A percentile compares a stretch with the other conserved stretches of the same genome.
Evolutionary conservation across 2,888 invertebrate genomes (phyloP).

Genomic region (Uropetala carovei): DNA sequence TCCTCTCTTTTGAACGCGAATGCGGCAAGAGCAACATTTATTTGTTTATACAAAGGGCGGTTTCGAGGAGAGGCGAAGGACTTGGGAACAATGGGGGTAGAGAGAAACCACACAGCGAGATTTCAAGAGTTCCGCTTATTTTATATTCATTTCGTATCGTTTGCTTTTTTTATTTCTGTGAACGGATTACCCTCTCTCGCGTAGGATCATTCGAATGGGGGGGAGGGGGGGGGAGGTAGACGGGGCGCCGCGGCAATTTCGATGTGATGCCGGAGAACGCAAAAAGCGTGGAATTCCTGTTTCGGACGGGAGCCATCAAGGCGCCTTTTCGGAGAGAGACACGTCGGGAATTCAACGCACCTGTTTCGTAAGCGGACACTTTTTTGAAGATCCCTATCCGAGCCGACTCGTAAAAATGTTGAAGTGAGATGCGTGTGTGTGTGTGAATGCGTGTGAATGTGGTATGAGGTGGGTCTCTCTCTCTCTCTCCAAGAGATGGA

Average conservation of each 20-base stretch:
- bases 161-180: not conserved
- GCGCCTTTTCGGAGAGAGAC: slow-evolving; percentile 59
- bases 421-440: slow-evolving; percentile 43
- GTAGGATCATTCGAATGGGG: not conserved
- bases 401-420: slow-evolving; percentile 60
- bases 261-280: not conserved
- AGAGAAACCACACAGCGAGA: not conserved
- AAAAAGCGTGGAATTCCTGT: slow-evolving; percentile 55
- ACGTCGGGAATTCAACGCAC: slow-evolving; percentile 51
- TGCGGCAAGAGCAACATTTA: not conserved
- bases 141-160: not conserved
- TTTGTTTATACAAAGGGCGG: not conserved
- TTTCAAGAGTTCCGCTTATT: not conserved
- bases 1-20: not conserved
- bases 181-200: not conserved
- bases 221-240: not conserved
- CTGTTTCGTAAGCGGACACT: slow-evolving; percentile 62
- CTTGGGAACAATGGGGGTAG: not conserved
- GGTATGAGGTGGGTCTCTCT: not conserved
- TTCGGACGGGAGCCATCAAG: slow-evolving; percentile 40
- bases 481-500: not conserved
- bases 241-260: not conserved
- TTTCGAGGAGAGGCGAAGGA: not conserved
- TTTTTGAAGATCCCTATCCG: slow-evolving; percentile 60
- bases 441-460: not conserved